A percentile compares a stretch with the other conserved stretches of the same genome.
Conservation (phyloP, 2,888 invertebrate genomes). For the Eupithecia subumbrata region DNA sequence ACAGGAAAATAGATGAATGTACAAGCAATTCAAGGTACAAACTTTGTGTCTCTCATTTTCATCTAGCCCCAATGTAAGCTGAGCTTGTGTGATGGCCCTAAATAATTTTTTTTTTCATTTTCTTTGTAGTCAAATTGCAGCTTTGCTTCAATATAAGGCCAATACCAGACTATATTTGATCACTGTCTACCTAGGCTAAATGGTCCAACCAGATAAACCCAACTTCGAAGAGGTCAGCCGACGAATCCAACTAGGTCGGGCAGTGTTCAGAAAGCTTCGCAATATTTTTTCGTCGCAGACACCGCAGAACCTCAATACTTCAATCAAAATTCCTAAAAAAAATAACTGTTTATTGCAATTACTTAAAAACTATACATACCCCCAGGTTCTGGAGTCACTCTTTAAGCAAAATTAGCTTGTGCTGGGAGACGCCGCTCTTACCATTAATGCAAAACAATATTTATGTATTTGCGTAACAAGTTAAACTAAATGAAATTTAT, state of each 20-base stretch:
- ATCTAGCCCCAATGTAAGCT: background rate
- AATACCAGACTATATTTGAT: background rate
- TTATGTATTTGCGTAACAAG: too few relatives aligned
- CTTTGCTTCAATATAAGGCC: background rate
- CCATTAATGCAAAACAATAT: too few relatives aligned
- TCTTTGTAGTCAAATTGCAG: too few relatives aligned
- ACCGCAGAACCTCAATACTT: background rate
- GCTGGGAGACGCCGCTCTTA: too few relatives aligned
- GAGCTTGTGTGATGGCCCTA: background rate
- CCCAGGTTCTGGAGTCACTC: too few relatives aligned
- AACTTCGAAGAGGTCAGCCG: background rate
- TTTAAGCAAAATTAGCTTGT: too few relatives aligned
- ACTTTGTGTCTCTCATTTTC: background rate
- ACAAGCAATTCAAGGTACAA: slow-evolving; percentile 70
- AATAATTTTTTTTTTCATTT: too few relatives aligned
- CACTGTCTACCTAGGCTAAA: background rate
- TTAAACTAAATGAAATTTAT: too few relatives aligned
- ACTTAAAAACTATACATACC: too few relatives aligned
- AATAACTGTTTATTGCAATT: too few relatives aligned
- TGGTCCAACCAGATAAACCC: background rate
- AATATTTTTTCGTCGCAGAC: background rate
- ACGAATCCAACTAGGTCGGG: background rate
- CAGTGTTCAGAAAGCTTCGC: background rate
- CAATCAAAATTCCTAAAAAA: background rate
- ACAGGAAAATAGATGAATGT: slow-evolving; percentile 63